Evolutionary conservation across 2,888 invertebrate genomes (phyloP), one percentile per base, ranked within the genome.

Genomic region (Sminthurinus aureus): DNA sequence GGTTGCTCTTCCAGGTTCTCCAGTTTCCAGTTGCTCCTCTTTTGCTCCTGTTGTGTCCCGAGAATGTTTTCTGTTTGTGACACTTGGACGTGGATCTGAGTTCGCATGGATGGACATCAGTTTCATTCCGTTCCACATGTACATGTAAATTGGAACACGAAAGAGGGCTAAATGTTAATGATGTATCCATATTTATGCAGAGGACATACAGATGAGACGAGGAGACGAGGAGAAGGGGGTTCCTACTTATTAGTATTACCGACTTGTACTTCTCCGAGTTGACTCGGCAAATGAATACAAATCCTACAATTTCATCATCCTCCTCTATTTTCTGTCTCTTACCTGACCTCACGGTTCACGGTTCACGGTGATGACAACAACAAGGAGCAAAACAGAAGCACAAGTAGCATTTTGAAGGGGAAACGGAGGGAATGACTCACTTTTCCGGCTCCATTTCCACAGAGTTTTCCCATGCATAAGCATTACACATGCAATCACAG

Each of bases 401-500:
- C 3, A 38, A 38, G 6, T 6, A 38, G 38, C 58, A 66, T 26
- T 18, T 26, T 4, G 6, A 38, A 38, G 67, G 18, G 22, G 13
- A 64, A 22, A 69, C 6, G 22, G 20, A 38, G 78, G 51, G 50
- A 80, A 26, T n/a, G 64, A n/a, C 9, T 71, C 38, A 38, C 38
- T 38, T 38, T 38, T 6, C 38, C 38, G 38, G 38, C 1, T 38
- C 38, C 38, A 38, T 38, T 38, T 38, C 38, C 38, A 38, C 38
- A 38, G 6, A 38, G 3, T 38, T 38, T 38, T 6, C 38, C 38
- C 38, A 4, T 71, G 66, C 50, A 66, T 22, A 50, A 67, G 50
- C 18, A 26, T 77, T 76, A 77, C 77, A 77, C 52, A 67, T 13
- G 18, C 58, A 58, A 38, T 38, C 38, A 38, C 38, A 38, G 38